Evolutionary conservation across 2,888 invertebrate genomes (phyloP), one percentile per base, ranked within the genome.

Genomic region (Trilocha varians): DNA sequence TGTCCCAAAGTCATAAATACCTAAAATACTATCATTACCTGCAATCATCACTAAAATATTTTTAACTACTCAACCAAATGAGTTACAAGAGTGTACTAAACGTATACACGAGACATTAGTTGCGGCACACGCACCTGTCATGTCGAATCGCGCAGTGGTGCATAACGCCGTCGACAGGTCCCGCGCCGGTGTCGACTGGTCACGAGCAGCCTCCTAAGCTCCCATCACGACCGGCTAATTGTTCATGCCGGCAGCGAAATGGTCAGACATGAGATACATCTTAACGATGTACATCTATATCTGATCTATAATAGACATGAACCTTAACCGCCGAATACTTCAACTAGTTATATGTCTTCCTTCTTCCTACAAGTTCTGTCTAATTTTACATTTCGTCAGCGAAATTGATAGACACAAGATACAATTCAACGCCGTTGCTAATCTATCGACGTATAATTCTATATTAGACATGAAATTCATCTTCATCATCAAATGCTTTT

Each of bases 71-170:
- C 25, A 25, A 25, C 6, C n/a, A 25, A 25, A 6, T 25, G 25
- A 25, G 11, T 25, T 11, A 25, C 6, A 25, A 9, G 25, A 11
- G 11, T 25, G 11, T 6, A 25, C 6, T 25, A 25, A 6, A 25
- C 25, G 16, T 15, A 8, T 11, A 42, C n/a, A n/a, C n/a, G 43
- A 16, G 43, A 40, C 33, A n/a, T 46, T 46, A 25, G 25, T 45
- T 43, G 34, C 49, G 52, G 50, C 43, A 47, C 53, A 58, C 61
- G 54, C 79, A 80, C 80, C 78, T 83, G 83, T 68, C 75, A 70
- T 54, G 67, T 63, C 73, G 67, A 77, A 77, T 67, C 60, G 65
- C 40, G 61, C 74, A 67, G 46, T 70, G 62, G 60, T 71, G 70
- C 79, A 60, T 75, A 25, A 25, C 25, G 52, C 55, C 55, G 60